Conservation (phyloP, 2,113 vertebrate species). For the Nicator chloris region DNA sequence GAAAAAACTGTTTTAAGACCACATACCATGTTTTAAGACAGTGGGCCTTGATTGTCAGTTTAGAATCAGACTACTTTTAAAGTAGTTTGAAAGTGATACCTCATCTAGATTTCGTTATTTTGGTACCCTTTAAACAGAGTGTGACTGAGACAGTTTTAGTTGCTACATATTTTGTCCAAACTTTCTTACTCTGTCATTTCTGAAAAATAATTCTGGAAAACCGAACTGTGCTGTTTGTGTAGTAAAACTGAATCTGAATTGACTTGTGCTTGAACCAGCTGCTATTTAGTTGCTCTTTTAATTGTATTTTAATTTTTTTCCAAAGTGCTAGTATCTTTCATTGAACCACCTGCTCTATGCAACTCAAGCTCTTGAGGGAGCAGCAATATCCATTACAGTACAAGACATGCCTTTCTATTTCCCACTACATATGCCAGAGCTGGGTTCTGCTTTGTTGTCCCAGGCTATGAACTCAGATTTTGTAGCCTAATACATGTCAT, state of each 20-base stretch:
- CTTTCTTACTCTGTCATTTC: background rate
- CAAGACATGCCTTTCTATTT: conserved; percentile 45
- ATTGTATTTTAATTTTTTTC: conserved; percentile 40
- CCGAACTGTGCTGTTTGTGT: background rate
- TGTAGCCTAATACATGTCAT: conserved; percentile 51
- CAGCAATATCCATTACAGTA: conserved; percentile 55
- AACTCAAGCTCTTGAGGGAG: conserved; percentile 55
- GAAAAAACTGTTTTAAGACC: background rate
- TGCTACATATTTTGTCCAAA: background rate
- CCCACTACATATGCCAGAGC: conserved; percentile 43
- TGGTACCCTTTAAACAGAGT: background rate
- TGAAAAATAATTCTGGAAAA: background rate
- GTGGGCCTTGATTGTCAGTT: background rate
- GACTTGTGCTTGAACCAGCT: conserved; percentile 37
- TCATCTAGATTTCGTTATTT: background rate
- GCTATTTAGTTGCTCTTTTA: conserved; percentile 24
- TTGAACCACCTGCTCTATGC: conserved; percentile 64
- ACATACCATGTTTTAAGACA: background rate
- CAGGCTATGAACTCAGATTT: conserved; percentile 47
- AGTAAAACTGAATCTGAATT: background rate
- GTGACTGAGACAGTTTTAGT: background rate
- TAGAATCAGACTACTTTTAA: background rate
- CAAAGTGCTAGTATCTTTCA: background rate
- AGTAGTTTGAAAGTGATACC: background rate
- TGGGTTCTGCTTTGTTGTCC: conserved; percentile 48